phyloP scores from a whole-genome alignment of 64 coral and sea anemone species.

The Pachyseris speciosa region DNA sequence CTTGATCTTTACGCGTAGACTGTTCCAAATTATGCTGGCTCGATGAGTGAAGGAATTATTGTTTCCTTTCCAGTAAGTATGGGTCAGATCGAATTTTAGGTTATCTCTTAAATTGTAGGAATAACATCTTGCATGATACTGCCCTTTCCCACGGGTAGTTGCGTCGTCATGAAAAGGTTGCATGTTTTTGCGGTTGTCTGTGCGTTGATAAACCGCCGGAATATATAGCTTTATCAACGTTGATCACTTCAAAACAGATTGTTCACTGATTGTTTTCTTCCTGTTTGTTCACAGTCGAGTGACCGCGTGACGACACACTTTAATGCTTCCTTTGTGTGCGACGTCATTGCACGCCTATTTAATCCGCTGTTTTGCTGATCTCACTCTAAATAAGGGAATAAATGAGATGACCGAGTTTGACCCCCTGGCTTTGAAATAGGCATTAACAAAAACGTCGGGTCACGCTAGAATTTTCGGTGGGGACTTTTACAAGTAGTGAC shows the following conservation, averaged over 20 bases:
- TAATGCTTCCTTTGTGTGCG: neutral
- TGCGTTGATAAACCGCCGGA: neutral
- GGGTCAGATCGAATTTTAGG: too few relatives aligned
- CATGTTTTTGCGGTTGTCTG: neutral
- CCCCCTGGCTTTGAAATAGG: neutral
- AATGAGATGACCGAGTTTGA: neutral
- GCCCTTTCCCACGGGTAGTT: neutral
- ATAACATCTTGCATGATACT: neutral
- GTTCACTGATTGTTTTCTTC: neutral
- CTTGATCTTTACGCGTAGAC: too few relatives aligned
- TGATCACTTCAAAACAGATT: neutral
- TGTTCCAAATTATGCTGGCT: too few relatives aligned
- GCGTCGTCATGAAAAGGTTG: slow-evolving; percentile 22
- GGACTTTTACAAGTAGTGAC: too few relatives aligned
- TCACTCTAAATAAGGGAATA: neutral
- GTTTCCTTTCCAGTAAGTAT: too few relatives aligned
- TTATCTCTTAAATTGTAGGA: too few relatives aligned
- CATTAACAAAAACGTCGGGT: neutral
- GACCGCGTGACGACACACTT: neutral
- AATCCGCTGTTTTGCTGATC: neutral
- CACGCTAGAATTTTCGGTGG: neutral
- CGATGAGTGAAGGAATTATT: too few relatives aligned
- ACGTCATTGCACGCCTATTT: neutral
- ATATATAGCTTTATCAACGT: neutral
- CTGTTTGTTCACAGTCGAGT: neutral